Base-by-base conservation (phyloP, 2,113 vertebrate species). In the Anthoscopus minutus region DNA sequence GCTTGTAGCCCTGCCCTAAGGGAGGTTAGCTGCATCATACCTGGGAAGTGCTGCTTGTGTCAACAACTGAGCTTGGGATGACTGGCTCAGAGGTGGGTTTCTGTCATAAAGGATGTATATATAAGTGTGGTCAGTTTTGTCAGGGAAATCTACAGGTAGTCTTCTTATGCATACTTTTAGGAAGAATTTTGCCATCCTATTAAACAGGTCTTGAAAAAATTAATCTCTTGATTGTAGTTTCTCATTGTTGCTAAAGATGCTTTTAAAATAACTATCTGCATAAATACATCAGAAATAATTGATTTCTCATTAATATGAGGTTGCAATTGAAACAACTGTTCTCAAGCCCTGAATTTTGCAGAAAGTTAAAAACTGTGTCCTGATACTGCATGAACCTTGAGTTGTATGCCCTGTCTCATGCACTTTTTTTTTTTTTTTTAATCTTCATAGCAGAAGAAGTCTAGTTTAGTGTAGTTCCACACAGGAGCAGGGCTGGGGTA, bases 31-130 rank as follows among this genome's bases (percentile, higher is more conserved):
- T 65, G 20, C 16, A 30, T 69, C 40, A 9, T 25, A 8, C 25
- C 27, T 25, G 53, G 44, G 11, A 60, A 80, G 15, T 33, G 70
- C 60, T 65, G 24, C 21, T 54, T 40, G 1, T 50, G 28, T 53
- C 64, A 23, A 38, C 21, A 23, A 9, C 0, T 0, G 24, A 31
- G n/a, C 20, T 23, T 51, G 44, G 48, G 17, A 18, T 37, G n/a
- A 21, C 27, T 23, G 21, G 5, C 40, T 79, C 20, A 22, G 57
- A 72, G 51, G 12, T 3, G 2, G 50, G n/a, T 77, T 82, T 74
- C 79, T 76, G 0, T 76, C 14, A 16, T 44, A 22, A 82, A 79
- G n/a, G n/a, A 50, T 47, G 6, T 44, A 5, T 31, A 4, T 18
- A 8, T 20, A 51, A 14, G 7, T 61, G 16, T 23, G 25, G 15